Percentiles rank a stretch among this genome's conserved stretches.
Conservation (phyloP, 1,140 invertebrate species). For the Orius insidiosus region DNA sequence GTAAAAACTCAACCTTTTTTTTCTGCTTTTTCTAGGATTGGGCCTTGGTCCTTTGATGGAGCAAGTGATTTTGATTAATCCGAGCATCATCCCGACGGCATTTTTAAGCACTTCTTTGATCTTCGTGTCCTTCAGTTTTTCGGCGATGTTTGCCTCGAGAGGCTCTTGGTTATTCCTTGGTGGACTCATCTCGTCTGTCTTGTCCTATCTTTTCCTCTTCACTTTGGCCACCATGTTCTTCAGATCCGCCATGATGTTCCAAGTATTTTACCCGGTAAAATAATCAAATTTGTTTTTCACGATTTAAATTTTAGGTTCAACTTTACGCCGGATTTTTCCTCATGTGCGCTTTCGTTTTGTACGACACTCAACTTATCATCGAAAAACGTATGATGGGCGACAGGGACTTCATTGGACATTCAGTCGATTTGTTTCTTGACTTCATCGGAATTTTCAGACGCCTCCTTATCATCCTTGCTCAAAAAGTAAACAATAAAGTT, state of each 20-base stretch:
- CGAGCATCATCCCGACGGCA: constrained; percentile 74
- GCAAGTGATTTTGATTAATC: constrained; percentile 57
- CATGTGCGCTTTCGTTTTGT: constrained; percentile 89
- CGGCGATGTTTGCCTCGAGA: constrained; percentile 64
- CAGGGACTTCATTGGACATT: constrained; percentile 82
- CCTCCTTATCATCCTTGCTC: constrained; percentile 69
- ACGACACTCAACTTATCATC: constrained; percentile 90
- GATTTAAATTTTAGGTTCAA: constrained; percentile 39
- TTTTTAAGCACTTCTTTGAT: constrained; percentile 70
- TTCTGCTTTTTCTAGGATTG: constrained; percentile 39
- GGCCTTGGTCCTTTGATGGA: constrained; percentile 65
- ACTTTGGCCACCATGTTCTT: constrained; percentile 74
- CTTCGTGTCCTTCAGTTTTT: constrained; percentile 79
- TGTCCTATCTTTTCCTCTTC: constrained; percentile 60
- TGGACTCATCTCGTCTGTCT: constrained; percentile 59
- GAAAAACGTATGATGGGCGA: constrained; percentile 79
- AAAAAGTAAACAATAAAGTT: constrained; percentile 46
- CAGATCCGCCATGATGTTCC: constrained; percentile 61
- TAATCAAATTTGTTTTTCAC: background rate
- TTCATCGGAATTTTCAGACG: constrained; percentile 81
- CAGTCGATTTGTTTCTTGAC: constrained; percentile 81
- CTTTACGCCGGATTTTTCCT: constrained; percentile 73
- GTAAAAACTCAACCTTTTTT: background rate
- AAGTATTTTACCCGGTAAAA: constrained; percentile 34
- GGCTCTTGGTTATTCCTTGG: constrained; percentile 76